Percentiles rank a stretch among this genome's conserved stretches.
Conservation (phyloP, 2,888 invertebrate genomes). For the Apamea sordens region DNA sequence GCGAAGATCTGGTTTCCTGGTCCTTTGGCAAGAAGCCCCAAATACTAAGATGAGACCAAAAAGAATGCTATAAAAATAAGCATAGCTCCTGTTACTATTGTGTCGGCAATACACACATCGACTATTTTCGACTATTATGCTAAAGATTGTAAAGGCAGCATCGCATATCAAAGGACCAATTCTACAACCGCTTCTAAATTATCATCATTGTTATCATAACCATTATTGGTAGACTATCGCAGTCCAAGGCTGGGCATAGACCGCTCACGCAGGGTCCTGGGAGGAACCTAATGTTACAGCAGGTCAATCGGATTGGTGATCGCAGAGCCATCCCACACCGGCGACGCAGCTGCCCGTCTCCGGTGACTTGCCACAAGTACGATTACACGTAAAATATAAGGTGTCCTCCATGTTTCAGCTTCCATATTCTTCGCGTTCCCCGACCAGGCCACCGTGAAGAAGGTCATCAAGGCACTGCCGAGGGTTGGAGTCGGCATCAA, state of each 20-base stretch:
- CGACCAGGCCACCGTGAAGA: constrained; percentile 99
- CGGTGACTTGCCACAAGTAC: constrained; percentile 26
- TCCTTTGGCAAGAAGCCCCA: background rate
- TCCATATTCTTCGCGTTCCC: constrained; percentile 99
- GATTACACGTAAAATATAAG: constrained; percentile 46
- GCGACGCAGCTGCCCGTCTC: constrained; percentile 56
- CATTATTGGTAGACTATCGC: background rate
- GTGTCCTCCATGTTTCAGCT: constrained; percentile 91
- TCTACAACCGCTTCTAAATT: constrained; percentile 1
- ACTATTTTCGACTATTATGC: background rate
- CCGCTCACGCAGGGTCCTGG: background rate
- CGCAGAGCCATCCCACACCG: constrained; percentile 40
- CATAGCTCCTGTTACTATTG: constrained; percentile 12
- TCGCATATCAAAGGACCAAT: background rate
- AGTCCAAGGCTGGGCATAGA: background rate
- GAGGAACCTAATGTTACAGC: background rate
- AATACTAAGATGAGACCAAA: background rate
- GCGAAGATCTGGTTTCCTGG: constrained; percentile 5
- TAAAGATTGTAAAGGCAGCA: background rate
- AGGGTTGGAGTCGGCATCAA: constrained; percentile 99
- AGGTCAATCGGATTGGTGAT: constrained; percentile 40
- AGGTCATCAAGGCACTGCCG: constrained; percentile 99
- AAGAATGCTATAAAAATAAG: background rate
- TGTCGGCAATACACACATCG: constrained; percentile 21
- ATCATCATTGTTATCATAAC: constrained; percentile 32